Base-by-base conservation (phyloP, 1,140 invertebrate genomes). In the Neoseiulus cucumeris region DNA sequence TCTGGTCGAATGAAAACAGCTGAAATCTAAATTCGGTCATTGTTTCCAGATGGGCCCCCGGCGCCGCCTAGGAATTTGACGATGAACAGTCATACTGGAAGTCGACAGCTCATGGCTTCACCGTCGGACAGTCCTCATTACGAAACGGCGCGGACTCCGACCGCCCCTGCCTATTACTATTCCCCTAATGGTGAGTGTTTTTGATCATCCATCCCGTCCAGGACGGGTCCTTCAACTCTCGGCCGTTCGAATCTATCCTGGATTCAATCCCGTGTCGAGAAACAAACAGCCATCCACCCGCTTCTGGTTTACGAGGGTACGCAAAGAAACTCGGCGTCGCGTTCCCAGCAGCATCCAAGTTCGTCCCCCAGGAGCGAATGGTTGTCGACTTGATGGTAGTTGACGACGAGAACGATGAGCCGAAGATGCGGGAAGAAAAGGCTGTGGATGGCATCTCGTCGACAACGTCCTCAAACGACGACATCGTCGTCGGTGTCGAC, bases 11-110 rank as follows among this genome's bases (percentile, higher is more conserved):
- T n/a, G n/a, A n/a, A n/a, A n/a, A n/a, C n/a, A n/a, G n/a, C n/a
- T n/a, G n/a, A n/a, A n/a, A n/a, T n/a, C n/a, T n/a, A n/a, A n/a
- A n/a, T n/a, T n/a, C n/a, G n/a, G n/a, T n/a, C n/a, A 17, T 20
- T 59, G 51, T 59, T 47, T 59, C 14, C 51, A 59, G 51, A 59
- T 20, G 51, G 51, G 22, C 51, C 51, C 5, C 51, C 51, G 17
- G 51, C 51, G 9, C 51, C 51, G 33, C 51, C 51, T 25, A 59
- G 51, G 33, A 59, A 59, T 20, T 20, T 59, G 14, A 59, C 51
- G 4, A 59, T 59, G 51, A 33, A 33, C 25, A 33, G 51, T 20
- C 51, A 25, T 59, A 59, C 33, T 25, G 51, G 51, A 59, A 17
- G 51, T 59, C 12, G 51, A 33, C 17, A 25, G 14, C 33, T 59